Evolutionary conservation across 2,797 vertebrate genomes (phyloP).

Genomic region (Enteromius anoplus): DNA sequence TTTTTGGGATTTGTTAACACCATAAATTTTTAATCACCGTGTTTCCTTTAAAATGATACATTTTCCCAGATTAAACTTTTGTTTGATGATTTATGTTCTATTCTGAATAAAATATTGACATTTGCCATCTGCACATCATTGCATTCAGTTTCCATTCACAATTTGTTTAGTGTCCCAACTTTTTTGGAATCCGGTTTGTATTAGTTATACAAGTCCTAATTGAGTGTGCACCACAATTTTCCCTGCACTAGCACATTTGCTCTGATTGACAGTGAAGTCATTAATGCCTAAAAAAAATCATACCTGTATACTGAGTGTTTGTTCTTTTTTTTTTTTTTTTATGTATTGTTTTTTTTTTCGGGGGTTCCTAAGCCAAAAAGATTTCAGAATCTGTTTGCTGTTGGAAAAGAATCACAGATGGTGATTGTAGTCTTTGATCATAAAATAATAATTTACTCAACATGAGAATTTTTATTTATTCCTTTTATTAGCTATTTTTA

Average conservation of each 20-base stretch:
- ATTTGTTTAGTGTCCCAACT: too few relatives aligned
- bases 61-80: too few relatives aligned
- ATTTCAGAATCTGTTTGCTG: not conserved
- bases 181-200: too few relatives aligned
- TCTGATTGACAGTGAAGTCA: conserved; percentile 48
- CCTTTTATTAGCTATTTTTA: not conserved
- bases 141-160: too few relatives aligned
- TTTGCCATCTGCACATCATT: too few relatives aligned
- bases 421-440: not conserved
- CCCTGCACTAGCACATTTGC: conserved; percentile 49
- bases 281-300: conserved; percentile 9
- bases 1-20: too few relatives aligned
- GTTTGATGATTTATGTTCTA: too few relatives aligned
- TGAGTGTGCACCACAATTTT: too few relatives aligned
- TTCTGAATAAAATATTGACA: too few relatives aligned
- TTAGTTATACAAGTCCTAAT: too few relatives aligned
- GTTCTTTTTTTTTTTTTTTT: not conserved
- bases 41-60: too few relatives aligned
- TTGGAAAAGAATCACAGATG: not conserved
- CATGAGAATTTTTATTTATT: not conserved
- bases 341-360: not conserved
- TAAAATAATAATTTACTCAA: conserved; percentile 6
- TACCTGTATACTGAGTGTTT: not conserved
- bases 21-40: too few relatives aligned
- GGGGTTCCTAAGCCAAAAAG: not conserved